These are phyloP conservation scores for Tholera decimalis DNA, from an alignment of 2,888 invertebrate genomes.

Conservation along the genomic window DNA sequence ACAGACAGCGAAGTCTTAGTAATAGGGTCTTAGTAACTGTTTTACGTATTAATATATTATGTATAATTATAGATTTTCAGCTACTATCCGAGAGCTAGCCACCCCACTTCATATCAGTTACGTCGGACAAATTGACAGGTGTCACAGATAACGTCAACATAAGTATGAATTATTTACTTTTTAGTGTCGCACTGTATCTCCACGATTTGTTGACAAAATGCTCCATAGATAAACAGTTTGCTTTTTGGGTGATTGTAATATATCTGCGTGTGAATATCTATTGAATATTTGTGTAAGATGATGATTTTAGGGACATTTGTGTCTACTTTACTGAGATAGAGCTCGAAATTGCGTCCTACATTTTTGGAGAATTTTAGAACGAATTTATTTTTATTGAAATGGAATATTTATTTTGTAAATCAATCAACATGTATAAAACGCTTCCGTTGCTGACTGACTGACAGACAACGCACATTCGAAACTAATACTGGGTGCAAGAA, in stretches of 20 bases:
- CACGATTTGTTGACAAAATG: conserved; percentile 65
- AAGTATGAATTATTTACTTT: conserved; percentile 87
- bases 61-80: background rate
- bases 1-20: too few relatives aligned
- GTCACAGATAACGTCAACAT: conserved; percentile 81
- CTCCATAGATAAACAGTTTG: conserved; percentile 51
- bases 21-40: background rate
- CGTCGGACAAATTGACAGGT: conserved; percentile 69
- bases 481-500: too few relatives aligned
- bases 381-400: too few relatives aligned
- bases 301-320: conserved; percentile 19
- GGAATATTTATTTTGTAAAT: too few relatives aligned
- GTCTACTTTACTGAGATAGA: background rate
- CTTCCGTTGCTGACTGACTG: too few relatives aligned
- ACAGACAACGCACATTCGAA: too few relatives aligned
- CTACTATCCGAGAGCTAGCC: conserved; percentile 22
- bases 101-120: conserved; percentile 51
- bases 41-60: too few relatives aligned
- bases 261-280: conserved; percentile 61
- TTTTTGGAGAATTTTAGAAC: too few relatives aligned
- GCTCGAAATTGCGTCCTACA: background rate
- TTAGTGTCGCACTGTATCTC: conserved; percentile 70
- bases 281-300: conserved; percentile 15
- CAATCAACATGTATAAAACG: too few relatives aligned
- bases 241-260: conserved; percentile 49